Conservation (phyloP, 2,113 vertebrate genomes). For the Indri indri region DNA sequence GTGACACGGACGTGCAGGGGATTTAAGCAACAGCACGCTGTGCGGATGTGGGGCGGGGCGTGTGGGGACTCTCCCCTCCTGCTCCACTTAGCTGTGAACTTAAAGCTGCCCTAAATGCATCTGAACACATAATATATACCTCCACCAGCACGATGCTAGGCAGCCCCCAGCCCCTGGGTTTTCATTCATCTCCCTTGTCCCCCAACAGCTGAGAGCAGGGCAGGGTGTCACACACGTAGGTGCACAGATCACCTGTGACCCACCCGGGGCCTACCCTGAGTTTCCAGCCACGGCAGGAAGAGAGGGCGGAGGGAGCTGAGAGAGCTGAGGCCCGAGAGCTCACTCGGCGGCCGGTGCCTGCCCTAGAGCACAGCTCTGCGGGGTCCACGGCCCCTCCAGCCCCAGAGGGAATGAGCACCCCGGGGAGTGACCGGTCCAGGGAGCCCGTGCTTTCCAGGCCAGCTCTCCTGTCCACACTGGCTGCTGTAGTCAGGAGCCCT, state of each 20-base stretch:
- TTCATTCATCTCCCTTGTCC: neutral
- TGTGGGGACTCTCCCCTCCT: rapidly evolving
- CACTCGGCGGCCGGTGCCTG: neutral
- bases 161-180: rapidly evolving
- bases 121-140: neutral
- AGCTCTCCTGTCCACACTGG: no score
- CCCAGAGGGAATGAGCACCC: no score
- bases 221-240: rapidly evolving
- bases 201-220: neutral
- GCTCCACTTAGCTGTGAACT: neutral
- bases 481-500: neutral
- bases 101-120: neutral
- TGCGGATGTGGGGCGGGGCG: rapidly evolving
- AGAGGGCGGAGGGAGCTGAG: neutral
- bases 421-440: no score
- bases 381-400: neutral
- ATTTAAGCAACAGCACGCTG: rapidly evolving
- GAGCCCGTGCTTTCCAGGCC: neutral
- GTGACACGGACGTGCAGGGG: rapidly evolving
- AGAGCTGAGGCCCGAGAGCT: neutral
- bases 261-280: neutral
- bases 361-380: no score
- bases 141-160: no score
- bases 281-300: neutral
- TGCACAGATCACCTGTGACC: neutral